Conservation (phyloP, 2,113 vertebrate genomes). For the Siphamia tubifer region DNA sequence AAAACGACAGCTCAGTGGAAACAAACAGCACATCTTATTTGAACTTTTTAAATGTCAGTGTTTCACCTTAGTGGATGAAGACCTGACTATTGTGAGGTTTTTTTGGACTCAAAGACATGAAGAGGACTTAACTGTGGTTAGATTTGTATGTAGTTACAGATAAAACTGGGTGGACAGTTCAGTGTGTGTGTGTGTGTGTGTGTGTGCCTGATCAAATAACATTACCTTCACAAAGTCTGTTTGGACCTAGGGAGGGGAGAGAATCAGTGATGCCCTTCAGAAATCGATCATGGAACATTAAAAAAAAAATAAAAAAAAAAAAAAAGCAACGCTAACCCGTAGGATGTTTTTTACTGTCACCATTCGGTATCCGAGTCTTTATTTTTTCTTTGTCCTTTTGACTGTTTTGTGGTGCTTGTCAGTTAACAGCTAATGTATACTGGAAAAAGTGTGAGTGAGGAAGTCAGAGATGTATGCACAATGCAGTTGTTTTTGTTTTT, state of each 20-base stretch:
- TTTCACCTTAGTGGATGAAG: constrained; percentile 53
- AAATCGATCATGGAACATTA: constrained; percentile 23
- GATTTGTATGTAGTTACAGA: constrained; percentile 1
- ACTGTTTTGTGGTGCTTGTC: constrained; percentile 60
- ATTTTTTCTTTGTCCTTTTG: constrained; percentile 22
- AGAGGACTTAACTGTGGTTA: constrained; percentile 1
- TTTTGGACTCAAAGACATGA: constrained; percentile 19
- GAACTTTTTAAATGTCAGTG: constrained; percentile 45
- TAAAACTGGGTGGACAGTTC: not conserved
- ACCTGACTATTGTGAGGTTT: constrained; percentile 65
- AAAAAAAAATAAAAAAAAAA: constrained; percentile 12
- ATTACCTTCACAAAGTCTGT: constrained; percentile 15
- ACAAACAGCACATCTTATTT: constrained; percentile 20
- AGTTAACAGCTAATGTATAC: constrained; percentile 54
- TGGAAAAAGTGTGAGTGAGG: constrained; percentile 32
- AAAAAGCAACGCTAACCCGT: constrained; percentile 21
- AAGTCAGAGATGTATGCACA: constrained; percentile 3
- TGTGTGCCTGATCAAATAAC: constrained; percentile 17
- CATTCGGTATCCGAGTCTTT: constrained; percentile 13
- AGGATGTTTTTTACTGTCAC: constrained; percentile 41
- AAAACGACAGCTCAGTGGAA: constrained; percentile 6
- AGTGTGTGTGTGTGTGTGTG: not conserved
- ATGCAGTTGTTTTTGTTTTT: constrained; percentile 32
- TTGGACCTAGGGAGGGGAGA: constrained; percentile 23
- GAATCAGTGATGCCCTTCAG: constrained; percentile 31